Conservation (phyloP, 1,140 invertebrate species). For the Orchesella cincta region DNA sequence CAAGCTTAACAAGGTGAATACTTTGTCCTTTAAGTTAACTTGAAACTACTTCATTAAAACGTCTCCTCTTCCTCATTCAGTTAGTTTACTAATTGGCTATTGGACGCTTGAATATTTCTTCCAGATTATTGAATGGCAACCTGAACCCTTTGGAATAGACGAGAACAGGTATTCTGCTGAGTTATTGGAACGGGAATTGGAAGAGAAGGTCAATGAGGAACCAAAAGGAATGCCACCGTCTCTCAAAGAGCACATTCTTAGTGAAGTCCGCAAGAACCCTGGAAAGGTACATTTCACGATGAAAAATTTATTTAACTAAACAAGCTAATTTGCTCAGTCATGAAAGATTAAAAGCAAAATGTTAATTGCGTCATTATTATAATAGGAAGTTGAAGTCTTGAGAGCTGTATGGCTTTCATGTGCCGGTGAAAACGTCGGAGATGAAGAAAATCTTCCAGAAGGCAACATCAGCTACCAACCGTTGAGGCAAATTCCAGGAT, state of each 20-base stretch:
- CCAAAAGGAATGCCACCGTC: constrained; percentile 53
- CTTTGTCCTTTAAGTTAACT: background rate
- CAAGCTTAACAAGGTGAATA: constrained; percentile 76
- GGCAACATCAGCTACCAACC: constrained; percentile 75
- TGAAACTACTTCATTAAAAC: background rate
- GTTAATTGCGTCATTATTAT: too few species aligned
- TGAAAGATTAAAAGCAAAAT: too few species aligned
- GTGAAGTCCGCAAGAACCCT: constrained; percentile 33
- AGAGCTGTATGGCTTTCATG: constrained; percentile 86
- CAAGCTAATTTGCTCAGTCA: too few species aligned
- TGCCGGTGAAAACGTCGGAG: constrained; percentile 83
- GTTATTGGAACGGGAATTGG: constrained; percentile 1
- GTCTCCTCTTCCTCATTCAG: too few species aligned
- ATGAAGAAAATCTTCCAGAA: constrained; percentile 74
- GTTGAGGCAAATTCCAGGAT: constrained; percentile 57
- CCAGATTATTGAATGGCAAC: constrained; percentile 54
- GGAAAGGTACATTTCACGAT: background rate
- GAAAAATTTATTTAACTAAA: too few species aligned
- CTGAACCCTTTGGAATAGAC: constrained; percentile 48
- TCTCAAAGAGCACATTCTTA: constrained; percentile 69
- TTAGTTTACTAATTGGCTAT: too few species aligned
- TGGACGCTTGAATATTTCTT: background rate
- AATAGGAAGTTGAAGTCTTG: constrained; percentile 25
- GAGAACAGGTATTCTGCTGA: background rate
- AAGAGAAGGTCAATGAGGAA: constrained; percentile 62